A percentile compares a stretch with the other conserved stretches of the same genome.
These are phyloP conservation scores for Hexactinellida sp. DNA, from an alignment of 37 sponge, comb jelly and placozoan species.

Conservation along the genomic window DNA sequence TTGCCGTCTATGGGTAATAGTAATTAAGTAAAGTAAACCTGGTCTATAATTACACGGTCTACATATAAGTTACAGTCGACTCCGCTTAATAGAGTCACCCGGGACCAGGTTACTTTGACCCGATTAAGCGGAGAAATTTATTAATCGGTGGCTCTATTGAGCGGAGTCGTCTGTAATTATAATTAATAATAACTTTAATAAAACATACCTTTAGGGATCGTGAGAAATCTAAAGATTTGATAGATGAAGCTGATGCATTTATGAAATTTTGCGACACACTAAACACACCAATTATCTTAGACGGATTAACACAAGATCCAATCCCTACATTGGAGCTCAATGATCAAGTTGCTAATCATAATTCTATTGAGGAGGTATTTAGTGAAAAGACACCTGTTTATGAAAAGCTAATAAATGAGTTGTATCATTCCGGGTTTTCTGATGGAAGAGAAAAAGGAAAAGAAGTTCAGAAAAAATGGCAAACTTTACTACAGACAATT, in stretches of 20 bases:
- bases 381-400: background rate
- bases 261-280: background rate
- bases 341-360: background rate
- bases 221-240: background rate
- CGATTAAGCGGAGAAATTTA: too few relatives aligned
- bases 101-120: too few relatives aligned
- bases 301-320: background rate
- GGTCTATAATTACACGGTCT: too few relatives aligned
- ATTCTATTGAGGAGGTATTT: background rate
- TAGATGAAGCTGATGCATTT: background rate
- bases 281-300: background rate
- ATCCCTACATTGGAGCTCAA: background rate
- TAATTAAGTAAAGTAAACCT: too few relatives aligned
- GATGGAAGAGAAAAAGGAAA: slow-evolving; percentile 11
- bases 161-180: too few relatives aligned
- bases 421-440: background rate
- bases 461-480: slow-evolving; percentile 5
- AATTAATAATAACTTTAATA: too few relatives aligned
- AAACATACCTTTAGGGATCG: background rate
- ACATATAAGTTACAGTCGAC: too few relatives aligned
- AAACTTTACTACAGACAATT: background rate
- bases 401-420: background rate
- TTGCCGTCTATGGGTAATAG: too few relatives aligned
- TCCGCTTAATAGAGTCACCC: too few relatives aligned
- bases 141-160: too few relatives aligned